Evolutionary conservation across 2,888 invertebrate genomes (phyloP).

Genomic region (Cheilosia soror): DNA sequence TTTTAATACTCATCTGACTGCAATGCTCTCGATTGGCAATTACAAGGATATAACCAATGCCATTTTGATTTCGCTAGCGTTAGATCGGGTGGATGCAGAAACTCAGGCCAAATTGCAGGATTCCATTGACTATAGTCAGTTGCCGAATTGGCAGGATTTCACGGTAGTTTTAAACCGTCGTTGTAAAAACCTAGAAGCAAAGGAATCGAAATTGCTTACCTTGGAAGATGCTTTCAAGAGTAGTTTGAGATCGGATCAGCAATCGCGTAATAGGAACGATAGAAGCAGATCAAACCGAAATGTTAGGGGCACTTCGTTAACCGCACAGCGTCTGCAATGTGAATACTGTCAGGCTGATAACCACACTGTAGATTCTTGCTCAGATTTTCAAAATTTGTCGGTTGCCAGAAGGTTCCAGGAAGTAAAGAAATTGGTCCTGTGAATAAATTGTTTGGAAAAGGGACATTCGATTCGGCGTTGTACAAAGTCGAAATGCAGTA

Average conservation of each 20-base stretch:
- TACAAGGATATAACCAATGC: slow-evolving; percentile 8
- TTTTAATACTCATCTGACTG: neutral
- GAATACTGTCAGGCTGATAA: neutral
- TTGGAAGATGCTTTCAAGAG: neutral
- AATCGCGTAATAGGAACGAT: no score
- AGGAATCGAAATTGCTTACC: neutral
- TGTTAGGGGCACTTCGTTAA: neutral
- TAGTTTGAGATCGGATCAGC: neutral
- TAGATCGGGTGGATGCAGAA: neutral
- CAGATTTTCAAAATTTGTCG: no score
- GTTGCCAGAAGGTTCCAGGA: no score
- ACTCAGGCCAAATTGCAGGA: neutral
- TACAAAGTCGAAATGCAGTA: no score
- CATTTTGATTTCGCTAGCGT: neutral
- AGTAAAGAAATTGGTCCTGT: no score
- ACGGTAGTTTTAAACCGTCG: neutral
- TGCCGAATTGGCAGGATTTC: neutral
- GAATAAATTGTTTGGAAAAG: no score
- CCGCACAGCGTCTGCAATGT: neutral
- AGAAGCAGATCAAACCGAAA: no score
- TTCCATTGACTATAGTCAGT: neutral
- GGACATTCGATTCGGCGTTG: no score
- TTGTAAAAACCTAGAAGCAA: slow-evolving; percentile 1
- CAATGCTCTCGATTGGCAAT: neutral
- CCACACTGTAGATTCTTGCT: neutral